These are phyloP conservation scores for Thera obeliscata DNA, from an alignment of 2,888 invertebrate genomes.

Conservation along the genomic window DNA sequence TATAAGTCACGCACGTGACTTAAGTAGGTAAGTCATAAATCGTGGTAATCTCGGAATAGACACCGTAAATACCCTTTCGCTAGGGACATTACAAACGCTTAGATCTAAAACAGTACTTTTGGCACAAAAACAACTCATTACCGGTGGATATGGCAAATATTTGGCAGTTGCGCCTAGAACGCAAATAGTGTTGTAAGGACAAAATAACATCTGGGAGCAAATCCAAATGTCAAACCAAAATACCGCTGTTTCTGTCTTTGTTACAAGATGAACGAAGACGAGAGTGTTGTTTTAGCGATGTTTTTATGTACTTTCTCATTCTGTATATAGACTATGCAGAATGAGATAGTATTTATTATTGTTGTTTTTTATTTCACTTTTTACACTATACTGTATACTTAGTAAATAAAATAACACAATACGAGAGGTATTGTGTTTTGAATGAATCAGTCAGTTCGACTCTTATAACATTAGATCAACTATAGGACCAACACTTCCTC, in stretches of 20 bases:
- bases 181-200: slow-evolving; percentile 56
- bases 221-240: slow-evolving; percentile 61
- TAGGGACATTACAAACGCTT: slow-evolving; percentile 3
- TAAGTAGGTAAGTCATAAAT: not conserved
- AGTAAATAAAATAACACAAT: too few relatives aligned
- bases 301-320: too few relatives aligned
- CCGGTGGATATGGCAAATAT: slow-evolving; percentile 35
- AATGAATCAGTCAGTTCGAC: too few relatives aligned
- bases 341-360: too few relatives aligned
- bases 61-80: not conserved
- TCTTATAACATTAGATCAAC: too few relatives aligned
- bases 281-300: not conserved
- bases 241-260: slow-evolving; percentile 3
- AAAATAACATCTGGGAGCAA: slow-evolving; percentile 60
- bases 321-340: too few relatives aligned
- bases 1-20: too few relatives aligned
- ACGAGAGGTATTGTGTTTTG: too few relatives aligned
- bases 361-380: too few relatives aligned
- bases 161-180: slow-evolving; percentile 52
- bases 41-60: slow-evolving; percentile 2
- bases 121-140: slow-evolving; percentile 29
- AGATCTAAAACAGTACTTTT: slow-evolving; percentile 26
- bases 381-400: too few relatives aligned
- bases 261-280: too few relatives aligned
- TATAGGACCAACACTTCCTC: too few relatives aligned